Conservation (phyloP, 2,797 vertebrate species). For the Sebastes baramenuke region DNA sequence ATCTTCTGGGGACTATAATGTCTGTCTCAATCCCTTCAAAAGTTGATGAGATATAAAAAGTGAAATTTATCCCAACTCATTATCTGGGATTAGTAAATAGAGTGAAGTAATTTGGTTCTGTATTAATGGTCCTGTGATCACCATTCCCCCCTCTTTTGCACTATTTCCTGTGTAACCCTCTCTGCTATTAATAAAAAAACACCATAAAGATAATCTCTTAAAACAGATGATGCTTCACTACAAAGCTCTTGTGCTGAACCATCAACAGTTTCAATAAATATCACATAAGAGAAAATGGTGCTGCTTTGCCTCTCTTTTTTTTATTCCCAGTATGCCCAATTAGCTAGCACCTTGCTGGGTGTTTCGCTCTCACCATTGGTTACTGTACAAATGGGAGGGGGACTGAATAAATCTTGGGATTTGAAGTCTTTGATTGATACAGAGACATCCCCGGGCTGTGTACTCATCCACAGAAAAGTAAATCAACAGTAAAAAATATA, state of each 20-base stretch:
- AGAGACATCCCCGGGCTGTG: constrained; percentile 30
- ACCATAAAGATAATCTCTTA: constrained; percentile 19
- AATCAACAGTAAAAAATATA: constrained; percentile 26
- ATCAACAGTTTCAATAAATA: constrained; percentile 62
- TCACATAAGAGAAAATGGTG: constrained; percentile 54
- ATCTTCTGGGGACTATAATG: not conserved
- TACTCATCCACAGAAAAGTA: constrained; percentile 26
- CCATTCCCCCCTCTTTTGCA: not conserved
- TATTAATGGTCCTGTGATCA: not conserved
- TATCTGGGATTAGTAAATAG: not conserved
- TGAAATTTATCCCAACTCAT: not conserved
- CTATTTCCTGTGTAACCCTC: not conserved
- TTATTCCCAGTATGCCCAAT: constrained; percentile 63
- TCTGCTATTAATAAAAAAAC: constrained; percentile 27
- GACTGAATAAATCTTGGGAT: constrained; percentile 47
- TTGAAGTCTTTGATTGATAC: constrained; percentile 57
- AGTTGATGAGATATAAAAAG: no score
- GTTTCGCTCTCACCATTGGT: constrained; percentile 50
- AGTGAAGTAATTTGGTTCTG: not conserved
- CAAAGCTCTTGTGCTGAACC: constrained; percentile 53
- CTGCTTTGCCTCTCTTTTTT: constrained; percentile 26
- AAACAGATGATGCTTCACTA: constrained; percentile 25
- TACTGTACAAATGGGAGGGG: constrained; percentile 39
- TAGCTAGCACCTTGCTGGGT: constrained; percentile 53
- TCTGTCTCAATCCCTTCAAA: not conserved